Conservation (phyloP, 2,113 vertebrate genomes). For the Tetraodon nigroviridis region DNA sequence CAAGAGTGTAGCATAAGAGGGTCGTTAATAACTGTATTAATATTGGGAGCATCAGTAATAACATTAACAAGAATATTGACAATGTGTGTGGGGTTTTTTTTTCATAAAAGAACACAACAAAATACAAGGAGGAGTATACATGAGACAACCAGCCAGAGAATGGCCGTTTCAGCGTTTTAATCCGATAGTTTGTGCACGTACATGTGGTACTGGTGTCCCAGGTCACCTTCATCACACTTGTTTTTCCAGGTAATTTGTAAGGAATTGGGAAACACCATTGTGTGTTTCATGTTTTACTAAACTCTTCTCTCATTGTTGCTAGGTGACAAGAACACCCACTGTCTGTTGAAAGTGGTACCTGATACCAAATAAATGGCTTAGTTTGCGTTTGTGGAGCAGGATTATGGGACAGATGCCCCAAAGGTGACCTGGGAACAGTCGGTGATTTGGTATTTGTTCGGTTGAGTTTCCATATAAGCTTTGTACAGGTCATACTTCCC, state of each 20-base stretch:
- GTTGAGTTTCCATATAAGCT: conserved; percentile 57
- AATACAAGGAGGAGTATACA: conserved; percentile 64
- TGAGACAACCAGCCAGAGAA: conserved; percentile 42
- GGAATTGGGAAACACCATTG: too few relatives aligned
- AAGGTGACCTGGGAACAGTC: conserved; percentile 37
- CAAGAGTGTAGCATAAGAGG: conserved; percentile 66
- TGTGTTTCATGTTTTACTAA: too few relatives aligned
- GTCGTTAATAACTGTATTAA: conserved; percentile 61
- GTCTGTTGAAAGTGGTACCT: too few relatives aligned
- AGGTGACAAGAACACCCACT: too few relatives aligned
- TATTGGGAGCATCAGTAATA: conserved; percentile 62
- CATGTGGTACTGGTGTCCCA: conserved; percentile 36
- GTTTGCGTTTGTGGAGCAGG: not conserved
- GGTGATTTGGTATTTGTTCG: conserved; percentile 46
- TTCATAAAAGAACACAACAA: conserved; percentile 68
- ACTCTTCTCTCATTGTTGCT: not conserved
- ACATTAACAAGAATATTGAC: conserved; percentile 69
- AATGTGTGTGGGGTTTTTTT: conserved; percentile 60
- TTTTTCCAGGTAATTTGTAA: not conserved
- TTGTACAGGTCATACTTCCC: conserved; percentile 68
- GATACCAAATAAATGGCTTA: too few relatives aligned
- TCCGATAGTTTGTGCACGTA: conserved; percentile 32
- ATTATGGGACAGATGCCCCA: not conserved
- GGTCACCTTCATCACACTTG: conserved; percentile 28
- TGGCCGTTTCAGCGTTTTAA: conserved; percentile 43